Evolutionary conservation across 1,140 invertebrate species (phyloP).

Genomic region (Meloidogyne hapla): DNA sequence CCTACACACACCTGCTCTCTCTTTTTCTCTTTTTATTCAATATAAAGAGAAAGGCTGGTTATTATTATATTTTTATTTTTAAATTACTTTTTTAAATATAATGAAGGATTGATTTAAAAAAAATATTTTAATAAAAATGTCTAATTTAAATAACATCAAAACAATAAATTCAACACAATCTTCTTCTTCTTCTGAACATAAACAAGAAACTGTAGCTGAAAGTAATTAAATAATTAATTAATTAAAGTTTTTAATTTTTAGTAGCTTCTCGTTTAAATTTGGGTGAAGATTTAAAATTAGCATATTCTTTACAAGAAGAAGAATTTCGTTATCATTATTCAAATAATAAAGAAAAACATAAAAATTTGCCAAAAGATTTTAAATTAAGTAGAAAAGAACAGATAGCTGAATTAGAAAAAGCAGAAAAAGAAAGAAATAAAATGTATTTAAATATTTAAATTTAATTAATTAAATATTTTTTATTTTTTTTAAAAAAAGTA

Average conservation of each 20-base stretch:
- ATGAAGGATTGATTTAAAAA: too few relatives aligned
- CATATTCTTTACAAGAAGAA: constrained; percentile 18
- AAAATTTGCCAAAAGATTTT: constrained; percentile 7
- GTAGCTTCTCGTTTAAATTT: constrained; percentile 9
- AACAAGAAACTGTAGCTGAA: constrained; percentile 8
- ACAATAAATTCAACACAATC: not conserved
- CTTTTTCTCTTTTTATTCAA: too few relatives aligned
- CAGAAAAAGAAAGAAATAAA: not conserved
- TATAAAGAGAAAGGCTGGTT: not conserved
- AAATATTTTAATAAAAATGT: not conserved
- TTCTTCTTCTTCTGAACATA: not conserved
- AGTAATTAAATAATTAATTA: constrained; percentile 5
- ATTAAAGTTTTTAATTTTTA: constrained; percentile 9
- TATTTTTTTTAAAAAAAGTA: constrained; percentile 3
- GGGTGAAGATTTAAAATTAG: constrained; percentile 18
- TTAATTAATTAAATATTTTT: not conserved
- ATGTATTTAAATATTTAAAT: not conserved
- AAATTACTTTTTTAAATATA: not conserved
- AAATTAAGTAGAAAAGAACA: constrained; percentile 24
- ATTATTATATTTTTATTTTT: not conserved
- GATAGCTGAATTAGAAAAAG: not conserved
- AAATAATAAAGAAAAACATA: not conserved
- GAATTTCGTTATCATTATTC: constrained; percentile 22
- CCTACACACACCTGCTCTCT: too few relatives aligned
- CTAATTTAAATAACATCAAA: not conserved